phyloP scores from a whole-genome alignment of 2,797 vertebrate species.

The Squalus acanthias region DNA sequence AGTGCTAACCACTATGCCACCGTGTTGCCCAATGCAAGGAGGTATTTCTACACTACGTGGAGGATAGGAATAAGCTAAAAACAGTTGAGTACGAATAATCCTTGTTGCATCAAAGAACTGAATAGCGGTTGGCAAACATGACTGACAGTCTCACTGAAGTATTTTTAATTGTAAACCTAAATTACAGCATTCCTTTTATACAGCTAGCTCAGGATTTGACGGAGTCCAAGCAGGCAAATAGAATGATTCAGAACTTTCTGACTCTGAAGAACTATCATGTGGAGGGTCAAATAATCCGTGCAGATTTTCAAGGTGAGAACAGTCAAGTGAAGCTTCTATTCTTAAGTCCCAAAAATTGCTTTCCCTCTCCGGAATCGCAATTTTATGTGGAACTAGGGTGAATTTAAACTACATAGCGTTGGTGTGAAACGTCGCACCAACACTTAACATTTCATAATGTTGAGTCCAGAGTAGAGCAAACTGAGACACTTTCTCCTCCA shows the following conservation, averaged over 20 bases:
- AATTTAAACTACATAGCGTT: not conserved
- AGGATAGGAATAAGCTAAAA: not conserved
- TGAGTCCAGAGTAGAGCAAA: not conserved
- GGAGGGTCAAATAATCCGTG: not conserved
- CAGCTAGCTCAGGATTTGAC: constrained; percentile 63
- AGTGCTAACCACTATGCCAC: too few relatives aligned
- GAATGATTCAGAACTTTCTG: not conserved
- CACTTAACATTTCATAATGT: not conserved
- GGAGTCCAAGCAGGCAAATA: constrained; percentile 42
- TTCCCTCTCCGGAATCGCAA: not conserved
- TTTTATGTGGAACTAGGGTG: not conserved
- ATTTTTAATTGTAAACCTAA: not conserved
- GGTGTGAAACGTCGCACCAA: not conserved
- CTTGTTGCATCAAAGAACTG: not conserved
- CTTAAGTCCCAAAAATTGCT: not conserved
- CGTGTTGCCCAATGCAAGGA: too few relatives aligned
- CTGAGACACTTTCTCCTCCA: not conserved
- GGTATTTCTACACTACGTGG: not conserved
- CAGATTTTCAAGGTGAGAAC: constrained; percentile 36
- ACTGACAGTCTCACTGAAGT: not conserved
- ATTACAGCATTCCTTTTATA: constrained; percentile 14
- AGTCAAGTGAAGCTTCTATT: not conserved
- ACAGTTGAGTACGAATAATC: not conserved
- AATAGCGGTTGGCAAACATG: not conserved
- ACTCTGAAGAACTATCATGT: constrained; percentile 14